These are phyloP conservation scores for Steinernema hermaphroditum DNA, from an alignment of 2,888 invertebrate species.

Conservation along the genomic window DNA sequence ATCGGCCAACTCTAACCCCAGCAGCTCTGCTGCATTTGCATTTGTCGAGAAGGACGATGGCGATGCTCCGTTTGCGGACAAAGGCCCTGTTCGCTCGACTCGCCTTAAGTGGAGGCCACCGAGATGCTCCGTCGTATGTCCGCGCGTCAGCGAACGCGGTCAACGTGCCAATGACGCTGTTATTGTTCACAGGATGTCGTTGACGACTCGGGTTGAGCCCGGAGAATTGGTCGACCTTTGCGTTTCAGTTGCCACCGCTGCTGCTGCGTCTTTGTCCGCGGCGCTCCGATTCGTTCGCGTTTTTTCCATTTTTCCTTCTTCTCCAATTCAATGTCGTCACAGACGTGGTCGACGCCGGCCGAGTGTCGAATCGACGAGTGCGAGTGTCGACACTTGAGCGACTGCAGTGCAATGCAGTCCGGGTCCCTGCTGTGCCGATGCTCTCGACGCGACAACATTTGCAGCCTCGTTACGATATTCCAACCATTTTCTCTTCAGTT, in stretches of 20 bases:
- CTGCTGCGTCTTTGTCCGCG: no score
- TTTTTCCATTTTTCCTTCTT: background rate
- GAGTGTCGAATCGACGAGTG: background rate
- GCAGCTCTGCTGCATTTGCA: conserved; percentile 13
- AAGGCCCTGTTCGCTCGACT: conserved; percentile 1
- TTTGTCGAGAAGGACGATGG: conserved; percentile 2
- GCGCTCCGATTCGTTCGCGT: conserved; percentile 5
- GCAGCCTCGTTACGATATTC: conserved; percentile 25
- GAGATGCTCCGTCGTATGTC: background rate
- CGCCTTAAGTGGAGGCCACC: background rate
- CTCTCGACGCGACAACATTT: conserved; percentile 26
- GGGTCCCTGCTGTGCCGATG: background rate
- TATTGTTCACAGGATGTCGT: background rate
- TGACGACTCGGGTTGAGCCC: background rate
- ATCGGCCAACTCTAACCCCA: background rate
- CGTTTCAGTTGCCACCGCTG: background rate
- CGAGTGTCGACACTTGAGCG: conserved; percentile 28
- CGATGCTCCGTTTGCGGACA: conserved; percentile 10
- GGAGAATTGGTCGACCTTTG: no score
- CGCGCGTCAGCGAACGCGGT: background rate
- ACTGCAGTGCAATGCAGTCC: conserved; percentile 4
- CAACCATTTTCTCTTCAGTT: background rate
- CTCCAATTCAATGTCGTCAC: conserved; percentile 1
- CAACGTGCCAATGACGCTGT: conserved; percentile 10
- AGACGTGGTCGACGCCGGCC: background rate